Evolutionary conservation across 2,888 invertebrate genomes (phyloP).

Genomic region (Eledona agricola): DNA sequence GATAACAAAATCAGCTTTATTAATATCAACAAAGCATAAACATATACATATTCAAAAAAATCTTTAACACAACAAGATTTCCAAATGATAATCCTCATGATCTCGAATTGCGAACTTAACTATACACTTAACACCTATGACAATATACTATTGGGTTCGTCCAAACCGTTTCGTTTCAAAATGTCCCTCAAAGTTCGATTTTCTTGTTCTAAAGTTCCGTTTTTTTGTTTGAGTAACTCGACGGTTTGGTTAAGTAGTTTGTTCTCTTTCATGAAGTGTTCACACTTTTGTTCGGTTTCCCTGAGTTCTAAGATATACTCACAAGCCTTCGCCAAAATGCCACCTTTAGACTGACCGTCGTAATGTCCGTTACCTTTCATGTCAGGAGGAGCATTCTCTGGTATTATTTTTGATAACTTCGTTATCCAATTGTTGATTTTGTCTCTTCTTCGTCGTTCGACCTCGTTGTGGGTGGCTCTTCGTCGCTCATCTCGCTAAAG

Average conservation of each 20-base stretch:
- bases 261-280: constrained; percentile 70
- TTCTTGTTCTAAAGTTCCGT: constrained; percentile 78
- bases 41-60: too few species aligned
- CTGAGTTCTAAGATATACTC: constrained; percentile 91
- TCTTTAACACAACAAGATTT: too few species aligned
- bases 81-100: too few species aligned
- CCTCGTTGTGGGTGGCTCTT: constrained; percentile 94
- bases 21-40: too few species aligned
- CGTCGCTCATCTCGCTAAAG: constrained; percentile 83
- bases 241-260: constrained; percentile 77
- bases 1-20: too few species aligned
- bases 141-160: constrained; percentile 51
- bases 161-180: constrained; percentile 72
- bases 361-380: constrained; percentile 72
- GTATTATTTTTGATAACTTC: constrained; percentile 89
- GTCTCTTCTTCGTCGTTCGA: constrained; percentile 90
- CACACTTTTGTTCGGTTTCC: constrained; percentile 77
- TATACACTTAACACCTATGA: constrained; percentile 37
- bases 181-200: constrained; percentile 76
- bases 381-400: constrained; percentile 67
- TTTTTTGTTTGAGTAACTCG: constrained; percentile 75
- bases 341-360: constrained; percentile 87
- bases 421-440: constrained; percentile 98
- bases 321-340: constrained; percentile 93
- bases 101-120: too few species aligned